Evolutionary conservation across 2,888 invertebrate genomes (phyloP).

Genomic region (Syrista parreyssii): DNA sequence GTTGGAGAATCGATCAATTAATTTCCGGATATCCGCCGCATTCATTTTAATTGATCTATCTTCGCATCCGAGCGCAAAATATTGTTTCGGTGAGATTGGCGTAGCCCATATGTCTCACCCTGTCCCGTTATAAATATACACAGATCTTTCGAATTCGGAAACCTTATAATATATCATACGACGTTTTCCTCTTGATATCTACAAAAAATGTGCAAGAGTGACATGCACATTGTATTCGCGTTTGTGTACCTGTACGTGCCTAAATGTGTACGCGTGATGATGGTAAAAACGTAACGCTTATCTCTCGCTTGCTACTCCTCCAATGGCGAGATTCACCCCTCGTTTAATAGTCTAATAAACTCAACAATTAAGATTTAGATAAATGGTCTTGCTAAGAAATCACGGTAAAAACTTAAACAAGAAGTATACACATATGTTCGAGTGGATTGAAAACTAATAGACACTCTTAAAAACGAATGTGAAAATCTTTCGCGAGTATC

Average conservation of each 20-base stretch:
- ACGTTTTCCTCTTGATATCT: not conserved
- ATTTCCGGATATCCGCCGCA: not conserved
- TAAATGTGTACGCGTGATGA: not conserved
- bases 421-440: not conserved
- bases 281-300: conserved; percentile 12
- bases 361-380: not conserved
- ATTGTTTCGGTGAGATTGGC: not conserved
- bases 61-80: not conserved
- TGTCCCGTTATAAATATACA: not conserved
- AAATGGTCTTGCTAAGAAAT: not conserved
- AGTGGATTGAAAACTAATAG: not conserved
- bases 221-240: conserved; percentile 24
- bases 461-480: not conserved
- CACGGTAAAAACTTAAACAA: not conserved
- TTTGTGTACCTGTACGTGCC: not conserved
- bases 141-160: not conserved
- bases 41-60: not conserved
- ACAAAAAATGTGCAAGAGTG: conserved; percentile 31
- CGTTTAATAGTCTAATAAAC: conserved; percentile 24
- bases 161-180: not conserved
- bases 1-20: not conserved
- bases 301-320: conserved; percentile 17
- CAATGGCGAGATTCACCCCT: conserved; percentile 30
- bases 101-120: not conserved
- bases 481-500: not conserved